Evolutionary conservation across 1,140 invertebrate species (phyloP).

Genomic region (Formica selysi): DNA sequence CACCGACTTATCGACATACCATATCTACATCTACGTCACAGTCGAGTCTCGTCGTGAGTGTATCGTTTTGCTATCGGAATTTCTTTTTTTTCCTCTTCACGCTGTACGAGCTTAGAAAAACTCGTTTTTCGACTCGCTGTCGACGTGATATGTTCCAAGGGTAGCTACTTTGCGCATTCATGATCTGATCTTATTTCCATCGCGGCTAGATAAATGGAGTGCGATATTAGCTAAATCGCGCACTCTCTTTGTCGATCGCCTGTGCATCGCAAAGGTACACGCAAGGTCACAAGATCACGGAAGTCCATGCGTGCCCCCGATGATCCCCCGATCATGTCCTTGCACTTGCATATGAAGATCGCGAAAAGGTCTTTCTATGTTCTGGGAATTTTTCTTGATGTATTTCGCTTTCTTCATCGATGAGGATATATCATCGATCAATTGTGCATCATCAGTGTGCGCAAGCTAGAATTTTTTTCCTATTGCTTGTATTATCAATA

Average conservation of each 20-base stretch:
- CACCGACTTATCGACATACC: slow-evolving; percentile 27
- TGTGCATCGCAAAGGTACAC: neutral
- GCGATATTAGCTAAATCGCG: slow-evolving; percentile 9
- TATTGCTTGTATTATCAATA: neutral
- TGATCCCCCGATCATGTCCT: neutral
- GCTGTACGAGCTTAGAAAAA: slow-evolving; percentile 68
- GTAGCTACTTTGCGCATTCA: slow-evolving; percentile 70
- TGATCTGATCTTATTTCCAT: slow-evolving; percentile 74
- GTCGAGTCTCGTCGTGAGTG: slow-evolving; percentile 28
- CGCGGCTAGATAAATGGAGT: slow-evolving; percentile 53
- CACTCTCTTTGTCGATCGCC: slow-evolving; percentile 32
- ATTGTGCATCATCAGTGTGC: too few relatives aligned
- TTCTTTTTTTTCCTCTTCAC: slow-evolving; percentile 45
- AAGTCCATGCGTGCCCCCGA: neutral
- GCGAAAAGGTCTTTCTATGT: neutral
- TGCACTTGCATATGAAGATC: neutral
- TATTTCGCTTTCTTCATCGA: neutral
- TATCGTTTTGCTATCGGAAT: slow-evolving; percentile 53
- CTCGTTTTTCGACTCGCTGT: slow-evolving; percentile 67
- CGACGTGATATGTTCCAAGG: slow-evolving; percentile 76
- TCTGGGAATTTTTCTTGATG: neutral
- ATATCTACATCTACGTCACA: slow-evolving; percentile 3
- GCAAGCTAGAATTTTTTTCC: neutral
- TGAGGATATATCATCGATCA: neutral
- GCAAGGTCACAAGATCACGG: slow-evolving; percentile 69